phyloP scores from a whole-genome alignment of 1,140 invertebrate species.

The Scaptomyza pallida region DNA sequence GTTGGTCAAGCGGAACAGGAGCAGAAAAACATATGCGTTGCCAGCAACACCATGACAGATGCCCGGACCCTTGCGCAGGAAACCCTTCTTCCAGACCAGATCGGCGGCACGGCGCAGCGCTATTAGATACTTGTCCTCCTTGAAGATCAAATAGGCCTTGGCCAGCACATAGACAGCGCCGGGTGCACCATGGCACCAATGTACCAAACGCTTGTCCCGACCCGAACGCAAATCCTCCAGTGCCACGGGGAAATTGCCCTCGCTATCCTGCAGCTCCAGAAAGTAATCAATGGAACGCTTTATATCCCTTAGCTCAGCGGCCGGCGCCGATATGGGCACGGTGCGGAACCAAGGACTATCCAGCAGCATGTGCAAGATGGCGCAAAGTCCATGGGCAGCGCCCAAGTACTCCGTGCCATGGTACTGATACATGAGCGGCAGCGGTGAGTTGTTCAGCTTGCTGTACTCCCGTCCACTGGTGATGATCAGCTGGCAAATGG shows the following conservation, averaged over 20 bases:
- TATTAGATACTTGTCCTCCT: slow-evolving; percentile 90
- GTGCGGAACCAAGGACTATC: slow-evolving; percentile 84
- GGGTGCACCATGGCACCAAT: slow-evolving; percentile 95
- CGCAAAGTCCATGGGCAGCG: slow-evolving; percentile 90
- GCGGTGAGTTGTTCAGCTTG: slow-evolving; percentile 85
- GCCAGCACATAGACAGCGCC: slow-evolving; percentile 92
- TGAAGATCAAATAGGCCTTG: slow-evolving; percentile 90
- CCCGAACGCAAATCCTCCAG: slow-evolving; percentile 88
- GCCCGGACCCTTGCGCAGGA: slow-evolving; percentile 92
- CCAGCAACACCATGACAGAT: slow-evolving; percentile 95
- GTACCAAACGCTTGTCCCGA: slow-evolving; percentile 88
- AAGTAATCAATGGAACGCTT: slow-evolving; percentile 85
- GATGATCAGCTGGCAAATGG: slow-evolving; percentile 88
- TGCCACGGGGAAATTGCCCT: slow-evolving; percentile 92
- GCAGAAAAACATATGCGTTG: slow-evolving; percentile 93
- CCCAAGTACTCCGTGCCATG: slow-evolving; percentile 94
- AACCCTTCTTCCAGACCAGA: slow-evolving; percentile 91
- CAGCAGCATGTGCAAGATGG: slow-evolving; percentile 87
- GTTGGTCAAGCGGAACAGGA: slow-evolving; percentile 90
- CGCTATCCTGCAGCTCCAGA: slow-evolving; percentile 87
- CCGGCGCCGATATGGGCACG: slow-evolving; percentile 84
- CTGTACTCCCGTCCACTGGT: slow-evolving; percentile 89
- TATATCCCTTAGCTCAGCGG: slow-evolving; percentile 86
- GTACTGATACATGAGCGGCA: slow-evolving; percentile 93
- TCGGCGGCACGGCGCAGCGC: slow-evolving; percentile 89